These are phyloP conservation scores for Parambassis ranga DNA, from an alignment of 2,797 vertebrate genomes.

Conservation along the genomic window DNA sequence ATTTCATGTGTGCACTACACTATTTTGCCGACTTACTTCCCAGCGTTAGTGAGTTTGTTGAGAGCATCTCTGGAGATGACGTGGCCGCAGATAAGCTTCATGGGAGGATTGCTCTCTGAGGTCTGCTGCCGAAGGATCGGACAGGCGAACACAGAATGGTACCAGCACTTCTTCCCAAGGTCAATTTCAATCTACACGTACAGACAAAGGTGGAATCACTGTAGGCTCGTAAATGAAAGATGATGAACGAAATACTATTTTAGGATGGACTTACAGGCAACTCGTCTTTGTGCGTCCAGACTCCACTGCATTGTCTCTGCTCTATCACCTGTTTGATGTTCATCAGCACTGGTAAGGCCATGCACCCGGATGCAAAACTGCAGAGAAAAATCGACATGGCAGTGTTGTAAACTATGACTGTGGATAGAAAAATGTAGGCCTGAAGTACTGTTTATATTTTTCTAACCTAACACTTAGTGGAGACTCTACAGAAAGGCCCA, in stretches of 20 bases:
- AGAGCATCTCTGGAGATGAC: conserved; percentile 94
- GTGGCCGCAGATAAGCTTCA: conserved; percentile 92
- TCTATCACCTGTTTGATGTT: conserved; percentile 94
- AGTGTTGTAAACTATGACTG: background rate
- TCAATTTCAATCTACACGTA: conserved; percentile 88
- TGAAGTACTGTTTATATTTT: background rate
- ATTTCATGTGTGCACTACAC: background rate
- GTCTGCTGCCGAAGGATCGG: conserved; percentile 93
- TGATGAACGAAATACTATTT: fast-evolving
- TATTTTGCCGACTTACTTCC: conserved; percentile 82
- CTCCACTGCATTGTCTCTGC: conserved; percentile 89
- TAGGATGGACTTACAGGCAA: conserved; percentile 80
- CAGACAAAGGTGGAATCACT: background rate
- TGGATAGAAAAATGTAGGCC: background rate
- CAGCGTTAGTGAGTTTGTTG: conserved; percentile 92
- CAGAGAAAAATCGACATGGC: background rate
- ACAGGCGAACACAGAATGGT: conserved; percentile 93
- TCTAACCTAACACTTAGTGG: conserved; percentile 90
- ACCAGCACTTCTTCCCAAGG: conserved; percentile 94
- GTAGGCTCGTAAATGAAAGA: background rate
- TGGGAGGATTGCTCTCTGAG: conserved; percentile 91
- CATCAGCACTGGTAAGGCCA: conserved; percentile 91
- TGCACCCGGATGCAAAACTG: conserved; percentile 90
- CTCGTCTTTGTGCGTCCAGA: conserved; percentile 93
- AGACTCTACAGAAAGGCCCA: conserved; percentile 91